Evolutionary conservation across 2,888 invertebrate genomes (phyloP).

Genomic region (Nomada goodeniana): DNA sequence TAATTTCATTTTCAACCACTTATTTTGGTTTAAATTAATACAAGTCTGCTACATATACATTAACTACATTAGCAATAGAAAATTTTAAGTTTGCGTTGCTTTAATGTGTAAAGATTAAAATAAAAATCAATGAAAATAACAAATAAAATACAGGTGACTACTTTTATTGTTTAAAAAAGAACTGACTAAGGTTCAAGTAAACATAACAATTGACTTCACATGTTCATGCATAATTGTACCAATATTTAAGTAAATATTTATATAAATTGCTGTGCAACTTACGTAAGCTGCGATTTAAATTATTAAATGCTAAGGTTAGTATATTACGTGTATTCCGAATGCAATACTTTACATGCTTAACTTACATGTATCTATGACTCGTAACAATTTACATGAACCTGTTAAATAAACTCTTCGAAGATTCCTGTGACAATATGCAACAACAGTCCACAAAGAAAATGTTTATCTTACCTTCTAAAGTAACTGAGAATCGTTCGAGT

Average conservation of each 20-base stretch:
- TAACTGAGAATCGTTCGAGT: not conserved
- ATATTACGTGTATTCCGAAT: not conserved
- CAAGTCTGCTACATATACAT: no score
- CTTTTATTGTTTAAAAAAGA: no score
- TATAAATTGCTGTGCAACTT: not conserved
- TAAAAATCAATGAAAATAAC: no score
- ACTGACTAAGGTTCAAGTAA: no score
- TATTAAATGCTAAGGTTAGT: not conserved
- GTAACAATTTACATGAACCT: no score
- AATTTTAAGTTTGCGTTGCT: no score
- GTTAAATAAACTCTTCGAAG: not conserved
- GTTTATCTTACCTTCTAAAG: slow-evolving; percentile 21
- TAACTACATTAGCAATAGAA: no score
- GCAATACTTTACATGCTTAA: not conserved
- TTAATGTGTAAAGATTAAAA: no score
- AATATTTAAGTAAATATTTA: not conserved
- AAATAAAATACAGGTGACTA: no score
- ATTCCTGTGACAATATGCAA: not conserved
- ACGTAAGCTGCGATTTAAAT: not conserved
- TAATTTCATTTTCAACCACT: no score
- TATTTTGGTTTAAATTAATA: no score
- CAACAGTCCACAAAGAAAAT: slow-evolving; percentile 2
- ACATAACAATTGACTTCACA: no score
- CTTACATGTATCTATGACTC: not conserved
- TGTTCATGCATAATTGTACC: not conserved